Percentiles rank a stretch among this genome's conserved stretches.
phyloP scores from a whole-genome alignment of 2,888 invertebrate genomes.

The Polymixis lichenea region DNA sequence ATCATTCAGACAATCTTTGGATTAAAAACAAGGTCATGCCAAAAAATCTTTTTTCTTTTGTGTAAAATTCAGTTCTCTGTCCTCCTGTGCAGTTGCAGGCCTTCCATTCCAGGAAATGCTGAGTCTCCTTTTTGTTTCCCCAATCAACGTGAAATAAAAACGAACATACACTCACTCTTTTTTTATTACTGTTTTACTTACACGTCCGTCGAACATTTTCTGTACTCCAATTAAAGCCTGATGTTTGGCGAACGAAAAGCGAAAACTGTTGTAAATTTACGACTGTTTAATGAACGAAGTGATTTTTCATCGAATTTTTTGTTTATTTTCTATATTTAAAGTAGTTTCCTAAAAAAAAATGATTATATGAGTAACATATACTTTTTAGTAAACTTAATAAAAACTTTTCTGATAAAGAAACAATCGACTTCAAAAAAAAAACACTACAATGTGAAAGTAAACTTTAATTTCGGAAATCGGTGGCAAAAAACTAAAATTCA shows the following conservation, averaged over 20 bases:
- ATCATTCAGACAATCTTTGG: background rate
- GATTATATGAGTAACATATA: no score
- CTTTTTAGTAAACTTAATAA: no score
- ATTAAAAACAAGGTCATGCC: background rate
- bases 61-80: background rate
- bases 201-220: conserved; percentile 29
- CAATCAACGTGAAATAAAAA: conserved; percentile 50
- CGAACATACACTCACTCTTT: conserved; percentile 11
- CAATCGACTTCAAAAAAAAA: no score
- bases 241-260: conserved; percentile 4
- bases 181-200: conserved; percentile 45
- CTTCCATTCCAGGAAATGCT: background rate
- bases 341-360: background rate
- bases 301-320: conserved; percentile 11
- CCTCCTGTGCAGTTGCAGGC: background rate
- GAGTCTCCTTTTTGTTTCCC: conserved; percentile 34
- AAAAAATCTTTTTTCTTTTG: no score
- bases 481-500: no score
- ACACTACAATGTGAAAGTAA: no score
- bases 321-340: background rate
- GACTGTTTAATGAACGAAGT: background rate
- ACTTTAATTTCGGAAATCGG: no score
- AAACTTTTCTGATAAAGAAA: no score
- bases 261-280: conserved; percentile 8
- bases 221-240: conserved; percentile 51